Conservation (phyloP, 2,888 invertebrate genomes). For the Catocala fraxini region DNA sequence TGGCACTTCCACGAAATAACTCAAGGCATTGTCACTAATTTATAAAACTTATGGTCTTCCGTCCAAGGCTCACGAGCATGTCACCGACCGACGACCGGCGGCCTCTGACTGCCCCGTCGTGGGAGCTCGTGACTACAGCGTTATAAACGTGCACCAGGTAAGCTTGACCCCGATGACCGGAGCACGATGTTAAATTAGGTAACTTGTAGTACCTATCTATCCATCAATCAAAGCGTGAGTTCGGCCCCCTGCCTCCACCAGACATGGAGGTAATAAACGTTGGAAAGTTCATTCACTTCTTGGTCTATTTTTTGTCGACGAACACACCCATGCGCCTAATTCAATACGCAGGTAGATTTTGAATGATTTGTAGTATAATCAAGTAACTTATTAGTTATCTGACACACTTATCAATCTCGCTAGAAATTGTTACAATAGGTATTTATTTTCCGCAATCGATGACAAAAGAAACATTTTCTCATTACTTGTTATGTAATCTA, state of each 20-base stretch:
- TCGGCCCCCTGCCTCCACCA: slow-evolving; percentile 58
- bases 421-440: slow-evolving; percentile 20
- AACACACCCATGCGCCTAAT: slow-evolving; percentile 43
- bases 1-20: slow-evolving; percentile 83
- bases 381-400: too few species aligned
- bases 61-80: slow-evolving; percentile 64
- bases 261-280: slow-evolving; percentile 63
- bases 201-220: slow-evolving; percentile 60
- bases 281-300: slow-evolving; percentile 76
- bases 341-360: slow-evolving; percentile 36
- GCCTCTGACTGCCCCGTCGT: slow-evolving; percentile 46
- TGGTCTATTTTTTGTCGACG: slow-evolving; percentile 68
- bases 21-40: slow-evolving; percentile 85
- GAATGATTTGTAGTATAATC: slow-evolving; percentile 25
- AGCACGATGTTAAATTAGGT: slow-evolving; percentile 58
- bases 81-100: slow-evolving; percentile 36
- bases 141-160: slow-evolving; percentile 50
- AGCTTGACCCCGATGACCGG: slow-evolving; percentile 67
- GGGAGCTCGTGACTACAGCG: slow-evolving; percentile 55
- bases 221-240: slow-evolving; percentile 64
- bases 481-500: slow-evolving; percentile 13
- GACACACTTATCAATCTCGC: slow-evolving; percentile 19
- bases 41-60: slow-evolving; percentile 82
- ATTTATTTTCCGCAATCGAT: slow-evolving; percentile 7
- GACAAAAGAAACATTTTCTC: slow-evolving; percentile 22